Evolutionary conservation across 2,888 invertebrate species (phyloP), one percentile per base, ranked within the genome.

Genomic region (Cerceris ruficornis): DNA sequence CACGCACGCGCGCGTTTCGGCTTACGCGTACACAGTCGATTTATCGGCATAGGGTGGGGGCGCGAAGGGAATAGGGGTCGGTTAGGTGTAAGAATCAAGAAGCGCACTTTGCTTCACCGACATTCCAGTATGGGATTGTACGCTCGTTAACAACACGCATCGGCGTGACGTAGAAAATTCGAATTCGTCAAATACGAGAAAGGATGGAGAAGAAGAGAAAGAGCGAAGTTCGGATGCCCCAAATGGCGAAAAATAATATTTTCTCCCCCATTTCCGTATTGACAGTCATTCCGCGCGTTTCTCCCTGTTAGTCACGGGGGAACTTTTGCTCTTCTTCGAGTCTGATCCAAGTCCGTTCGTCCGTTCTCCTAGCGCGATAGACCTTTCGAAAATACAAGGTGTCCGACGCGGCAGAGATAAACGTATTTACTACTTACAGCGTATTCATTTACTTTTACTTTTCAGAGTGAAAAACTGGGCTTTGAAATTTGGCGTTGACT

Each of bases 401-500:
- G n/a, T n/a, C n/a, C n/a, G n/a, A n/a, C n/a, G n/a, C n/a, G n/a
- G n/a, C n/a, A n/a, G n/a, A n/a, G n/a, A n/a, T n/a, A n/a, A n/a
- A n/a, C n/a, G n/a, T n/a, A 28, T 28, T 28, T 28, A 28, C 28
- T 28, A n/a, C n/a, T n/a, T n/a, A n/a, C n/a, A n/a, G n/a, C n/a
- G n/a, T 28, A 2, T 28, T 2, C 28, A 2, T 28, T 28, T 28
- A 14, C 55, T 68, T 61, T 68, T 75, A 39, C 58, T 70, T 90
- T 88, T 17, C 95, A 98, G 97, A 94, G 97, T 98, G 85, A 96
- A 96, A 93, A 97, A 97, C 92, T 97, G 97, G 97, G 98, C 98
- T 84, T 93, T 97, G 82, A 96, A 97, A 93, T 97, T 98, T 91
- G 98, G 97, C 87, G 97, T 97, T 83, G 97, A 97, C 93, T 93